Evolutionary conservation across 2,888 invertebrate genomes (phyloP).

Genomic region (Apodemia mormo): DNA sequence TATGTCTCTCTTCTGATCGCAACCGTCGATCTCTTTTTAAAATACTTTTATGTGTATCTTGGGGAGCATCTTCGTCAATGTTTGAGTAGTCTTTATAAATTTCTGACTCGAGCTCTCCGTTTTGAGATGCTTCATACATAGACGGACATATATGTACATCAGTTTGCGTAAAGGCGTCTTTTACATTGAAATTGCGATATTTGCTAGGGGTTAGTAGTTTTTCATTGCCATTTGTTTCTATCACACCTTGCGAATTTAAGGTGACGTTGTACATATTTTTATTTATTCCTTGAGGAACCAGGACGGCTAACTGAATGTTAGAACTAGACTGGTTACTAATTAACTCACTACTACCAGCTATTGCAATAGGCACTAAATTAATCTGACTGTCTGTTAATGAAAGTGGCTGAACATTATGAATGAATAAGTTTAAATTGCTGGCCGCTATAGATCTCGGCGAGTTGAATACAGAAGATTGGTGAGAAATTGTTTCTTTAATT

Average conservation of each 20-base stretch:
- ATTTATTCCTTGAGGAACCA: slow-evolving; percentile 77
- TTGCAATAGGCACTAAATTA: slow-evolving; percentile 71
- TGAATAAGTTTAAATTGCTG: slow-evolving; percentile 69
- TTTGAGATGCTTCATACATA: slow-evolving; percentile 59
- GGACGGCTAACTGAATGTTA: slow-evolving; percentile 82
- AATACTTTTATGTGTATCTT: slow-evolving; percentile 70
- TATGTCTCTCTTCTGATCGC: slow-evolving; percentile 77
- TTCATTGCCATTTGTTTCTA: slow-evolving; percentile 55
- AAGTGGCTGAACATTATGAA: slow-evolving; percentile 70
- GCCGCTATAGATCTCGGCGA: slow-evolving; percentile 68
- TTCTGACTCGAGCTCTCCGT: slow-evolving; percentile 59
- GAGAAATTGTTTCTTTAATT: slow-evolving; percentile 64
- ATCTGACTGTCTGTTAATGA: slow-evolving; percentile 68
- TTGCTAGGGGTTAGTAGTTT: slow-evolving; percentile 72
- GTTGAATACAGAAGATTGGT: slow-evolving; percentile 68
- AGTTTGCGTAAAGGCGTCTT: slow-evolving; percentile 87
- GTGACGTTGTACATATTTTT: slow-evolving; percentile 70
- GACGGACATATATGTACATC: slow-evolving; percentile 63
- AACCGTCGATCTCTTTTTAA: slow-evolving; percentile 78
- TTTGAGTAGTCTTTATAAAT: slow-evolving; percentile 79
- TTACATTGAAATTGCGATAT: slow-evolving; percentile 72
- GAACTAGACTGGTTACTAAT: slow-evolving; percentile 62
- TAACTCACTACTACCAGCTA: slow-evolving; percentile 64
- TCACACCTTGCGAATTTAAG: slow-evolving; percentile 63
- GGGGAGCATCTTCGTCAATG: slow-evolving; percentile 75